phyloP scores from a whole-genome alignment of 1,140 invertebrate species.

The Oreohelix idahoensis region DNA sequence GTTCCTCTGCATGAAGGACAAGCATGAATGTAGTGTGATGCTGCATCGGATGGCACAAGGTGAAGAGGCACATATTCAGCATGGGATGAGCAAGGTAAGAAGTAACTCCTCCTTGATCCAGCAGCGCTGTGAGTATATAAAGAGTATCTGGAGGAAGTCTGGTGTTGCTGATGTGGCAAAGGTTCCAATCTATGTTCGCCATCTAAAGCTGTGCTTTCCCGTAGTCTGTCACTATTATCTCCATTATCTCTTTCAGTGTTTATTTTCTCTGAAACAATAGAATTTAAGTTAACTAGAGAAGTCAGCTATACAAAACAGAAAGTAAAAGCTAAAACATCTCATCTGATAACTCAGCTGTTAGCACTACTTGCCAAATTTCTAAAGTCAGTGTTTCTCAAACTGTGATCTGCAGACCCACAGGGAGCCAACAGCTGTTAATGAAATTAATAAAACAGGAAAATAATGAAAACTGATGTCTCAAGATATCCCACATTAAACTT shows the following conservation, averaged over 20 bases:
- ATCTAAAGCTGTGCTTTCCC: not conserved
- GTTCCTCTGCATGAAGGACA: conserved; percentile 60
- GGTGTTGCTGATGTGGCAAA: not conserved
- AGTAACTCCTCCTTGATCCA: conserved; percentile 33
- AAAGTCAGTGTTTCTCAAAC: too few relatives aligned
- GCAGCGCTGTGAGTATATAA: not conserved
- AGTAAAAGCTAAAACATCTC: too few relatives aligned
- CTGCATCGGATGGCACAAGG: not conserved
- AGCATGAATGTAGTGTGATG: conserved; percentile 30
- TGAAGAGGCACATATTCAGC: conserved; percentile 31
- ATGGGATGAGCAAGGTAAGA: conserved; percentile 19
- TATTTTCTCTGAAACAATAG: not conserved
- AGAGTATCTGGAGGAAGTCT: not conserved
- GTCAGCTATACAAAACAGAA: too few relatives aligned
- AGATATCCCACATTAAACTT: too few relatives aligned
- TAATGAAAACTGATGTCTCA: too few relatives aligned
- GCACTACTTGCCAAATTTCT: too few relatives aligned
- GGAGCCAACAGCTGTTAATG: too few relatives aligned
- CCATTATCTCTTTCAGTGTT: not conserved
- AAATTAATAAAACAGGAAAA: too few relatives aligned
- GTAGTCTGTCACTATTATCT: not conserved
- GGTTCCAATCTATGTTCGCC: not conserved
- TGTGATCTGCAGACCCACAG: too few relatives aligned
- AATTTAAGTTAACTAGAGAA: too few relatives aligned
- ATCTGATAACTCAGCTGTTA: too few relatives aligned